phyloP scores from a whole-genome alignment of 2,888 invertebrate species.

The Microplitis manilae region DNA sequence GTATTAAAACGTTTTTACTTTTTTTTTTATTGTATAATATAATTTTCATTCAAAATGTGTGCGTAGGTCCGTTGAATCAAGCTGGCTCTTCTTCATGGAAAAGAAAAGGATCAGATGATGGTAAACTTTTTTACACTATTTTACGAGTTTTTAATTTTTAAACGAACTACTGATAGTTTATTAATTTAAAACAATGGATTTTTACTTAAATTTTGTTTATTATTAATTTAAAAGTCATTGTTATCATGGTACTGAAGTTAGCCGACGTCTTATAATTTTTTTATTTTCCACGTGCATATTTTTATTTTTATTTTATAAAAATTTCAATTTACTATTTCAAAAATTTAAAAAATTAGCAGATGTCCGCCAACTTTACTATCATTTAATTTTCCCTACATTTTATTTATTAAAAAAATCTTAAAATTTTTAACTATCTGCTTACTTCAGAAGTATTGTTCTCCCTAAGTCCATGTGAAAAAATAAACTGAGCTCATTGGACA shows the following conservation, averaged over 20 bases:
- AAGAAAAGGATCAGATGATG: conserved; percentile 49
- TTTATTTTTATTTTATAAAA: too few species aligned
- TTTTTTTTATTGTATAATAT: conserved; percentile 18
- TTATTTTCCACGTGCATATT: too few species aligned
- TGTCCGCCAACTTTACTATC: too few species aligned
- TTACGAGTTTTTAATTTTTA: too few species aligned
- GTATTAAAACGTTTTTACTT: background rate
- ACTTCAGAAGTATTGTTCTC: too few species aligned
- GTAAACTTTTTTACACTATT: conserved; percentile 22
- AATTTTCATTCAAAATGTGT: conserved; percentile 33
- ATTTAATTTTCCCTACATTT: too few species aligned
- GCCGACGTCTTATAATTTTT: background rate
- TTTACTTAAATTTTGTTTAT: background rate
- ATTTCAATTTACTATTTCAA: too few species aligned
- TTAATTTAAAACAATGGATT: background rate
- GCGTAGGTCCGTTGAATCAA: conserved; percentile 42
- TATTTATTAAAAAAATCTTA: too few species aligned
- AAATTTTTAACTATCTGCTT: too few species aligned
- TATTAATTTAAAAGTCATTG: background rate
- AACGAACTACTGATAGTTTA: background rate
- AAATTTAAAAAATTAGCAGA: too few species aligned
- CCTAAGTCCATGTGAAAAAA: too few species aligned
- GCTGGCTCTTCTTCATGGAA: conserved; percentile 44
- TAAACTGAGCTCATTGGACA: too few species aligned
- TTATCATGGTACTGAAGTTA: background rate